Base-by-base conservation (phyloP, 2,113 vertebrate species). In the Ceuthmochares aereus region DNA sequence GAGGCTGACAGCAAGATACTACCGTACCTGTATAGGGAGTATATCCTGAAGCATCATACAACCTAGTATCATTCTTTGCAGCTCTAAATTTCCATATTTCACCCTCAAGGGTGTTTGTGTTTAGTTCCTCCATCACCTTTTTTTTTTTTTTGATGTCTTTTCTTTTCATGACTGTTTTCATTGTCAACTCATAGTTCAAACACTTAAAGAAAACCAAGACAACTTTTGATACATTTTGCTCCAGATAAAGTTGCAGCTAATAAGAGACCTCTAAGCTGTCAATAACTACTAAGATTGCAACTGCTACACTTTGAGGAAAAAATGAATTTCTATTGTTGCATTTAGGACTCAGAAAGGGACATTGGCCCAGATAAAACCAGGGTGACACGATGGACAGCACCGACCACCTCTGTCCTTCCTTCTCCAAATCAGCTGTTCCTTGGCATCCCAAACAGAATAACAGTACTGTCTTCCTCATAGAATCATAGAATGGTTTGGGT, bases 361-460 rank as follows among this genome's bases (percentile, higher is more conserved):
- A 15, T 1, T 43, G 8, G 42, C 58, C 11, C 6, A 52, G 11
- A 49, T 21, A 34, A 43, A 89, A 60, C 4, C 15, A 62, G 6
- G 4, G 9, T 20, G 54, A 56, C 18, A 34, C 0, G 0, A 55
- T 7, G 20, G 36, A 52, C 6, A 69, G 40, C 29, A 60, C 27
- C n/a, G 45, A 36, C 6, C 0, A 0, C 14, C 21, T 49, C 27
- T 66, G 14, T 45, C 18, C 26, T 56, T 72, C 29, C 5, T 66
- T 43, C 42, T 58, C 18, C 49, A 36, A 16, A 58, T 42, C 37
- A 83, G 20, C 17, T 62, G 3, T 58, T 82, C 13, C 34, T 76
- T 47, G 55, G 37, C 37, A 72, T 68, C 37, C 16, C 29, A 64
- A 68, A 51, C 3, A 0, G 2, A 27, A 18, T 34, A 62, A 25